Conservation (phyloP, 2,888 invertebrate genomes). For the Octonoba sinensis region DNA sequence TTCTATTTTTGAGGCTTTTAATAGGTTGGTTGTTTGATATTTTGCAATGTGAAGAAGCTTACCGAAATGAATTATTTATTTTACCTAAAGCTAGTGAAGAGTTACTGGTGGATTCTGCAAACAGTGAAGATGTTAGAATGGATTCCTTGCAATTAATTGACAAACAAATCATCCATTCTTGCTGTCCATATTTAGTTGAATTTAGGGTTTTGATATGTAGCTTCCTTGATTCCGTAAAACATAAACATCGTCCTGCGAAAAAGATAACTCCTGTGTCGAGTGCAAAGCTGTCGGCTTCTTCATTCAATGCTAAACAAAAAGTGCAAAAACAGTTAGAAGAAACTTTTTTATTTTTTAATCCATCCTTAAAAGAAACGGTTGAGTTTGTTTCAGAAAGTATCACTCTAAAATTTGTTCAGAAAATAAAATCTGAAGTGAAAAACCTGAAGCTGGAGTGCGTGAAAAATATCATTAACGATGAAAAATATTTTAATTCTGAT, state of each 20-base stretch:
- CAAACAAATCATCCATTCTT: conserved; percentile 76
- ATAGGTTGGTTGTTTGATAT: conserved; percentile 87
- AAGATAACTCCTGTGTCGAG: conserved; percentile 82
- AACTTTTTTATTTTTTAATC: conserved; percentile 84
- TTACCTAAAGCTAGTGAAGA: too few species aligned
- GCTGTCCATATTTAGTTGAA: conserved; percentile 78
- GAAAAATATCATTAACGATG: conserved; percentile 8
- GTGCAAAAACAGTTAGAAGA: conserved; percentile 78
- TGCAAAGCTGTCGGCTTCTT: conserved; percentile 14
- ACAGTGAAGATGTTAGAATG: conserved; percentile 1
- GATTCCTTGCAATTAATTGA: conserved; percentile 78
- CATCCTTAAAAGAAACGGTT: conserved; percentile 81
- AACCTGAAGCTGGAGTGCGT: conserved; percentile 40
- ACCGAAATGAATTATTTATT: background rate
- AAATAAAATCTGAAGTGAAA: conserved; percentile 74
- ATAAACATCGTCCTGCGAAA: conserved; percentile 69
- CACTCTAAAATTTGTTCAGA: conserved; percentile 81
- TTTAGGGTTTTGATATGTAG: conserved; percentile 46
- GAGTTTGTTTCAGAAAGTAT: conserved; percentile 87
- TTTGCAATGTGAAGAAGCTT: conserved; percentile 77
- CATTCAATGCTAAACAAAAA: conserved; percentile 63
- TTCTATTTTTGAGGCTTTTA: conserved; percentile 77
- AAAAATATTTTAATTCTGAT: too few species aligned
- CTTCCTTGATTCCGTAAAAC: conserved; percentile 40
- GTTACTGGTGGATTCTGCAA: too few species aligned